Evolutionary conservation across 2,113 vertebrate genomes (phyloP).

Genomic region (Peromyscus californicus): DNA sequence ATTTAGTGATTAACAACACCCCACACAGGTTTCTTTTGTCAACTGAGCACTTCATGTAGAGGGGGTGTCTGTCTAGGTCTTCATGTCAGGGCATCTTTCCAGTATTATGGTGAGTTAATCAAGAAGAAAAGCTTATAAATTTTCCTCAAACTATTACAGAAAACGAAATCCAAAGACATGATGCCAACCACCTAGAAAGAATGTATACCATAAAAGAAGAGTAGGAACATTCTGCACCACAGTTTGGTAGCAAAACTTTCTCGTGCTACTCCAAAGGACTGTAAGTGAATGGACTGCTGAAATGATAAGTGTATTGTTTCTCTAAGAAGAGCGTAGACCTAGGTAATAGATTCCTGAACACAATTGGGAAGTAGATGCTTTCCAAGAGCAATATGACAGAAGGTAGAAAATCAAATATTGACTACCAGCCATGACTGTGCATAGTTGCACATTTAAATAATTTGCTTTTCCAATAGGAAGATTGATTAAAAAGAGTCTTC

Average conservation of each 20-base stretch:
- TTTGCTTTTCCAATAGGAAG: slow-evolving; percentile 6
- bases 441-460: background rate
- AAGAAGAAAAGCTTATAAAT: slow-evolving; percentile 29
- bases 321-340: background rate
- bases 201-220: background rate
- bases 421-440: background rate
- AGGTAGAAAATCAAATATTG: background rate
- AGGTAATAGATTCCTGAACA: background rate
- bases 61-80: background rate
- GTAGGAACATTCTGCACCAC: background rate
- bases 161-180: slow-evolving; percentile 26
- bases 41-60: background rate
- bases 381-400: background rate
- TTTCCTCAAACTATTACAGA: slow-evolving; percentile 21
- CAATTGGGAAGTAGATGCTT: background rate
- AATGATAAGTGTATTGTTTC: background rate
- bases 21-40: background rate
- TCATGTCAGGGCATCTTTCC: background rate
- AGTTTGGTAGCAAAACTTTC: background rate
- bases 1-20: background rate
- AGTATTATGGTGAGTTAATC: background rate
- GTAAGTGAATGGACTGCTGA: background rate
- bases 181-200: background rate
- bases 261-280: background rate
- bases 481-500: background rate